Evolutionary conservation across 2,888 invertebrate genomes (phyloP).

Genomic region (Stegophylla sp.): DNA sequence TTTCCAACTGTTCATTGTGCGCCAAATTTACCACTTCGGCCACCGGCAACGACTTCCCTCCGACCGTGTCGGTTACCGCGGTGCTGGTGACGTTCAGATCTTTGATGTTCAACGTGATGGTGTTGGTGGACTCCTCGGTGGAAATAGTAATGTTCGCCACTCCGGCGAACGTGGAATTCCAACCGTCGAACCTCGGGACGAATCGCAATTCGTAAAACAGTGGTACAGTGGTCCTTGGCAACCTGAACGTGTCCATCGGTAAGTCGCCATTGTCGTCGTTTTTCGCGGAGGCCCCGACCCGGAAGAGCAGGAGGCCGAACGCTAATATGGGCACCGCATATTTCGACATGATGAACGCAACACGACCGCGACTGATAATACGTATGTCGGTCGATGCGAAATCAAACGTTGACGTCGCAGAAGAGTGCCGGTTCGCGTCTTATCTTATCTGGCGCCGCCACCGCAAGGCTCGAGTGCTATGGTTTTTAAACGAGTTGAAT

Average conservation of each 20-base stretch:
- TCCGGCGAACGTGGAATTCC: slow-evolving; percentile 65
- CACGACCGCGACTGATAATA: no score
- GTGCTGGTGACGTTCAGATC: neutral
- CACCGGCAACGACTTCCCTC: neutral
- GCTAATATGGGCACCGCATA: no score
- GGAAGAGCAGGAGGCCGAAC: no score
- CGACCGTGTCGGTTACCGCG: neutral
- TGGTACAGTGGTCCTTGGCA: slow-evolving; percentile 69
- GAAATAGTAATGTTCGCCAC: slow-evolving; percentile 67
- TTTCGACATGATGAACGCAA: no score
- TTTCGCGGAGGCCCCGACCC: neutral
- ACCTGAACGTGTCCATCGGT: slow-evolving; percentile 61
- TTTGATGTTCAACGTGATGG: neutral
- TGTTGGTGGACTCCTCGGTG: neutral
- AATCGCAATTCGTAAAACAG: slow-evolving; percentile 68
- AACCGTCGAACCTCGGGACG: slow-evolving; percentile 65
- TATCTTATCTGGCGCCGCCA: no score
- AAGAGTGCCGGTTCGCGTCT: no score
- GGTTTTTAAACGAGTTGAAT: no score
- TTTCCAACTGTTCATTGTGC: neutral
- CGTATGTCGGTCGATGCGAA: no score
- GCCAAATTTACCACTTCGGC: neutral
- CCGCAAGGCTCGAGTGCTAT: no score
- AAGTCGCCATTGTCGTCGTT: neutral
- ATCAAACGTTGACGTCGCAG: no score